Percentiles rank a stretch among this genome's conserved stretches.
phyloP scores from a whole-genome alignment of 2,888 invertebrate species.

The Ernsta delagoae region DNA sequence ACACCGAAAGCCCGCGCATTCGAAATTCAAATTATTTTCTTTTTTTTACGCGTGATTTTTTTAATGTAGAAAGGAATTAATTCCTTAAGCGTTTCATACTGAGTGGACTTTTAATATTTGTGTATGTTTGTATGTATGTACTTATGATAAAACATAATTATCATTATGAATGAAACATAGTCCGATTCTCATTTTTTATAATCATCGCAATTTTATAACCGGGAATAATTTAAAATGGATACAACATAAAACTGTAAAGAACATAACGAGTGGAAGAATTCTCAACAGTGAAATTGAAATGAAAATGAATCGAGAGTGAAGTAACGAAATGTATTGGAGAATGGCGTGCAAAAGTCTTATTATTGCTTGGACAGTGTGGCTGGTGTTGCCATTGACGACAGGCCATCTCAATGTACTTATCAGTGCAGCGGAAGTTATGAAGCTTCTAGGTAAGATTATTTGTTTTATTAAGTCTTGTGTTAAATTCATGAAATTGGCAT shows the following conservation, averaged over 20 bases:
- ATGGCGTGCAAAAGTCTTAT: slow-evolving; percentile 71
- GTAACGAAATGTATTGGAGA: slow-evolving; percentile 45
- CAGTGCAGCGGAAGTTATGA: slow-evolving; percentile 92
- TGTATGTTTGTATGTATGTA: too few species aligned
- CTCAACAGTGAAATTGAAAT: slow-evolving; percentile 72
- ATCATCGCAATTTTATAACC: too few species aligned
- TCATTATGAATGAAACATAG: too few species aligned
- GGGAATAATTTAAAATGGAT: slow-evolving; percentile 49
- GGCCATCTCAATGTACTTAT: slow-evolving; percentile 92
- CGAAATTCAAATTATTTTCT: slow-evolving; percentile 10
- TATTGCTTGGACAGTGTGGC: slow-evolving; percentile 74
- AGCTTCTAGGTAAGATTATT: slow-evolving; percentile 87
- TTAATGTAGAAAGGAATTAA: too few species aligned
- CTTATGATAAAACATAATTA: too few species aligned
- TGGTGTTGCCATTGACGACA: slow-evolving; percentile 83
- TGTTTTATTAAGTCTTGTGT: too few species aligned
- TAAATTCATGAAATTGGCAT: too few species aligned
- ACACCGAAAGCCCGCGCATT: slow-evolving; percentile 43
- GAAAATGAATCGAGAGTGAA: slow-evolving; percentile 65
- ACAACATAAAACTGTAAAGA: slow-evolving; percentile 45
- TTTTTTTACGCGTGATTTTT: too few species aligned
- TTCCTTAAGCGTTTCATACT: too few species aligned
- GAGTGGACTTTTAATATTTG: too few species aligned
- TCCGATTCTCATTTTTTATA: too few species aligned
- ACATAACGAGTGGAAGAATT: slow-evolving; percentile 52